Evolutionary conservation across 2,113 vertebrate genomes (phyloP).

Genomic region (Corydoras sp.): DNA sequence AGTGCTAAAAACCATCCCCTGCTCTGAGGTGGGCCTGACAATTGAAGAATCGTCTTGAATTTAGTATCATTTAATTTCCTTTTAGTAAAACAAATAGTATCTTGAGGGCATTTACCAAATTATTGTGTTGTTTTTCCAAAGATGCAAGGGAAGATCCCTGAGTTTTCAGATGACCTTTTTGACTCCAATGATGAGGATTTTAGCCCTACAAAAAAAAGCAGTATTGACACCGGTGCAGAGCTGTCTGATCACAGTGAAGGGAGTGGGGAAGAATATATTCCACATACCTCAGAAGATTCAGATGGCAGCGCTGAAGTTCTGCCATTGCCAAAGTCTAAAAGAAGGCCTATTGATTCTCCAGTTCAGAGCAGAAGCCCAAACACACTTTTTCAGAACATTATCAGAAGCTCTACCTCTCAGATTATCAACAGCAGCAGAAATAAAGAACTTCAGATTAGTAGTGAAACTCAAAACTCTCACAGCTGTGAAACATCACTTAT

Average conservation of each 20-base stretch:
- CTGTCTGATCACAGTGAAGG: neutral
- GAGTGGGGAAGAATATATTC: conserved; percentile 18
- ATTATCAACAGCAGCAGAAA: neutral
- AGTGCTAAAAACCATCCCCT: too few relatives aligned
- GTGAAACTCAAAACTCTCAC: neutral
- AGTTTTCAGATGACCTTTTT: conserved; percentile 1
- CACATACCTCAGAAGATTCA: conserved; percentile 10
- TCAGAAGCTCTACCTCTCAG: neutral
- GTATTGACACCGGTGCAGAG: neutral
- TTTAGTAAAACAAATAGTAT: too few relatives aligned
- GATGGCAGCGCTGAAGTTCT: neutral
- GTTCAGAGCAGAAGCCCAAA: neutral
- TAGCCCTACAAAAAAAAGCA: neutral
- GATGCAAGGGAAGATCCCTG: neutral
- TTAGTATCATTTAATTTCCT: too few relatives aligned
- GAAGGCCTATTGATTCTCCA: neutral
- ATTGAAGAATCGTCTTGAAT: too few relatives aligned
- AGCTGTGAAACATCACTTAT: neutral
- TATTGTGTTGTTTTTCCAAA: neutral
- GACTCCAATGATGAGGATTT: neutral
- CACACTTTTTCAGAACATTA: neutral
- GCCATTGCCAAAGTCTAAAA: neutral
- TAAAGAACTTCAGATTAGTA: neutral
- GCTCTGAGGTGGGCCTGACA: too few relatives aligned
- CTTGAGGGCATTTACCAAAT: too few relatives aligned